phyloP scores from a whole-genome alignment of 2,797 vertebrate species.

The Sebastolobus alascanus region DNA sequence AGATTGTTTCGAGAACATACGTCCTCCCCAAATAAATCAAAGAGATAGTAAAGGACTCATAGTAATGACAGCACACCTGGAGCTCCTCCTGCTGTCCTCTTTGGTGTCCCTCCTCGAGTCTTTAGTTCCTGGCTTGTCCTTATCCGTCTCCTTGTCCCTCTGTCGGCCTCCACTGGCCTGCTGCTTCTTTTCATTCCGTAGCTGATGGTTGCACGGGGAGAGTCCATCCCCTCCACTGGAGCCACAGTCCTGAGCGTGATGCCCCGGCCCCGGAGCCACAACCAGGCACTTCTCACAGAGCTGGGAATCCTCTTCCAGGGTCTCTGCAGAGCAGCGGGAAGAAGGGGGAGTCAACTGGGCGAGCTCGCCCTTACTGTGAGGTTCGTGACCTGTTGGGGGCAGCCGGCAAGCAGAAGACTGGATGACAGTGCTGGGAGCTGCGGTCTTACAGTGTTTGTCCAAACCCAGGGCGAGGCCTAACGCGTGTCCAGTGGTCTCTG shows the following conservation, averaged over 20 bases:
- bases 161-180: constrained; percentile 53
- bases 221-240: constrained; percentile 65
- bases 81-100: constrained; percentile 77
- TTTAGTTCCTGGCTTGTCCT: constrained; percentile 70
- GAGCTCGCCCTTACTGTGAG: constrained; percentile 77
- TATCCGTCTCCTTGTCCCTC: constrained; percentile 67
- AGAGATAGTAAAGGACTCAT: background rate
- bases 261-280: constrained; percentile 76
- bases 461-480: constrained; percentile 80
- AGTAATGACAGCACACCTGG: constrained; percentile 63
- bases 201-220: constrained; percentile 69
- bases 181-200: constrained; percentile 78
- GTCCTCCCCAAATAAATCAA: background rate
- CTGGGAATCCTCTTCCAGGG: constrained; percentile 73
- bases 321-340: constrained; percentile 66
- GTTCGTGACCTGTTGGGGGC: constrained; percentile 78
- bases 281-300: constrained; percentile 90
- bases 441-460: constrained; percentile 81
- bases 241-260: constrained; percentile 70
- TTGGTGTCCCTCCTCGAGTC: constrained; percentile 69
- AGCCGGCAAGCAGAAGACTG: constrained; percentile 86
- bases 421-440: constrained; percentile 83
- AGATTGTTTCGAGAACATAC: background rate
- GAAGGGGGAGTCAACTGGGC: constrained; percentile 70
- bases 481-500: constrained; percentile 70